Evolutionary conservation across 2,113 vertebrate species (phyloP).

Genomic region (Anas platyrhynchos): DNA sequence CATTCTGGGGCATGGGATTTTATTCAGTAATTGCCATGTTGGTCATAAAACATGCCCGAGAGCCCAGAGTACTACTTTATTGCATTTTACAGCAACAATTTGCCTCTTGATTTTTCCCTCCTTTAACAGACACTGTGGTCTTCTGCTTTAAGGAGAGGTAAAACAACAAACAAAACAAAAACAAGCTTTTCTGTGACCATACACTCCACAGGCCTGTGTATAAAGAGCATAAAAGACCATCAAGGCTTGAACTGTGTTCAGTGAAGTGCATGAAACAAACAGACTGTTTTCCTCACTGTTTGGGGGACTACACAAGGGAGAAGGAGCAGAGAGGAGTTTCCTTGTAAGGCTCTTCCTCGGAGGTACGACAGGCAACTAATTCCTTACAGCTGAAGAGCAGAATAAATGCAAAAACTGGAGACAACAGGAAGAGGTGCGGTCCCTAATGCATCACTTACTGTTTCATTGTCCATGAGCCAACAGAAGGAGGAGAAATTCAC

Average conservation of each 20-base stretch:
- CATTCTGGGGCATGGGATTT: constrained; percentile 14
- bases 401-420: constrained; percentile 13
- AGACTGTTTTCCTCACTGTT: not conserved
- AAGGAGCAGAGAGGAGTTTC: not conserved
- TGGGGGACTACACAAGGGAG: not conserved
- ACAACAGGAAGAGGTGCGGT: constrained; percentile 32
- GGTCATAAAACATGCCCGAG: constrained; percentile 24
- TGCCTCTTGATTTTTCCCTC: not conserved
- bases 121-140: not conserved
- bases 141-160: not conserved
- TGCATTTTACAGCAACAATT: constrained; percentile 33
- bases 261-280: not conserved
- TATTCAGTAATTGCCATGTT: constrained; percentile 15
- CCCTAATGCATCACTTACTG: not conserved
- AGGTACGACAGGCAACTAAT: constrained; percentile 20
- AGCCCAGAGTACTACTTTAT: constrained; percentile 8
- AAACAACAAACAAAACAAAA: not conserved
- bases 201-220: not conserved
- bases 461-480: constrained; percentile 9
- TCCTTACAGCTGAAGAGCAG: constrained; percentile 4
- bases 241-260: not conserved
- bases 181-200: not conserved
- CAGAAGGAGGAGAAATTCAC: constrained; percentile 18
- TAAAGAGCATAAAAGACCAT: not conserved
- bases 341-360: accelerated